A percentile compares a stretch with the other conserved stretches of the same genome.
Evolutionary conservation across 1,140 invertebrate genomes (phyloP).

Genomic region (Amyelois transitella): DNA sequence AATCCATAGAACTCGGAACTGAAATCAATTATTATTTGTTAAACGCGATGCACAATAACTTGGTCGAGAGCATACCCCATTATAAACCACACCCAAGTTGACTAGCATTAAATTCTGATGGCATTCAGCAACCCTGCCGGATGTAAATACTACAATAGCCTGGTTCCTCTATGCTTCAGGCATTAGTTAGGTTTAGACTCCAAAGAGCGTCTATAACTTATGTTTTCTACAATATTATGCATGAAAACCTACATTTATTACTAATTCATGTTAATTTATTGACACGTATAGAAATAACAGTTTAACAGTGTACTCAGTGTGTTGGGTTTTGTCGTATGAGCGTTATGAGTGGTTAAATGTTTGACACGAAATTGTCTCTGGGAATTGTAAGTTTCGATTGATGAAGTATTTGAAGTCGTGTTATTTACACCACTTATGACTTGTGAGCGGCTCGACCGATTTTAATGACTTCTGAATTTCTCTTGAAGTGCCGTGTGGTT

Average conservation of each 20-base stretch:
- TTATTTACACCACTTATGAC: too few relatives aligned
- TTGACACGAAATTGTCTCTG: not conserved
- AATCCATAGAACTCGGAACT: too few relatives aligned
- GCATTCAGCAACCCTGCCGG: not conserved
- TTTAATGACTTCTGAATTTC: too few relatives aligned
- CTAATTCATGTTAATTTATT: not conserved
- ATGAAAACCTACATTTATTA: not conserved
- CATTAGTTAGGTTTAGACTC: not conserved
- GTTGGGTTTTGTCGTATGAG: not conserved
- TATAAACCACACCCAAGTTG: too few relatives aligned
- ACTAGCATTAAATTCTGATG: too few relatives aligned
- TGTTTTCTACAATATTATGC: not conserved
- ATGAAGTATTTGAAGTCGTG: too few relatives aligned
- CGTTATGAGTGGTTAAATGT: not conserved
- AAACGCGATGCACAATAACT: too few relatives aligned
- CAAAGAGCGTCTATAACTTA: not conserved
- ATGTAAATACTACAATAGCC: not conserved
- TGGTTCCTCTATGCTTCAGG: not conserved
- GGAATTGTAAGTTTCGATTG: too few relatives aligned
- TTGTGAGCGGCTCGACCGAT: too few relatives aligned
- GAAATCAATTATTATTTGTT: too few relatives aligned
- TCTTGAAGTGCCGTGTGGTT: too few relatives aligned
- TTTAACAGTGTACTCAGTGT: not conserved
- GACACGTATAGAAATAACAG: not conserved
- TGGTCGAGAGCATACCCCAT: too few relatives aligned